Evolutionary conservation across 30 jellyfish, hydroid and myxozoan species (phyloP).

Genomic region (Turritopsis dohrnii): DNA sequence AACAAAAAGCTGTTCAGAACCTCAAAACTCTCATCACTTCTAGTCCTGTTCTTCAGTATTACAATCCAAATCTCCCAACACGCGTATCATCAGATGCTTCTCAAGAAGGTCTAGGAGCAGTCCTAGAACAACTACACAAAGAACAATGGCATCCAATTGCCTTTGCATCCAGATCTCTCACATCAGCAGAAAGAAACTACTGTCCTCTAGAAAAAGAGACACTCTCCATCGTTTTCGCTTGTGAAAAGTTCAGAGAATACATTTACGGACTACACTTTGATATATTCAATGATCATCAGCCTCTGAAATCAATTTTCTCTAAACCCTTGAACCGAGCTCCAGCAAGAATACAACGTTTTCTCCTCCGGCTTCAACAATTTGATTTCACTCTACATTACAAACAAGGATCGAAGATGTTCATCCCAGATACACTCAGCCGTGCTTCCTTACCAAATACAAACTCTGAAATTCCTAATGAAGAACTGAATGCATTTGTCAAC

Average conservation of each 20-base stretch:
- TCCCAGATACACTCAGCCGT: slow-evolving; percentile 45
- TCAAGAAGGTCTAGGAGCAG: too few relatives aligned
- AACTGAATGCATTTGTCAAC: slow-evolving; percentile 31
- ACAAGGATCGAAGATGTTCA: slow-evolving; percentile 25
- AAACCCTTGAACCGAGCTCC: slow-evolving; percentile 55
- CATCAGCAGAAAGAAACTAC: slow-evolving; percentile 29
- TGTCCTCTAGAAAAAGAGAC: slow-evolving; percentile 38
- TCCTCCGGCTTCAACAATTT: too few relatives aligned
- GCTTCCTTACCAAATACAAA: slow-evolving; percentile 38
- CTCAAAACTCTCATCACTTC: slow-evolving; percentile 44
- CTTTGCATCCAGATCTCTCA: slow-evolving; percentile 58
- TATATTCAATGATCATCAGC: slow-evolving; percentile 39
- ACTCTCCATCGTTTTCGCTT: too few relatives aligned
- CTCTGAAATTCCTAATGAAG: slow-evolving; percentile 28
- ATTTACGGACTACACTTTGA: slow-evolving; percentile 41
- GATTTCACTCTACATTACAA: slow-evolving; percentile 29
- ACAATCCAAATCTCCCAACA: too few relatives aligned
- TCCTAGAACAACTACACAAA: too few relatives aligned
- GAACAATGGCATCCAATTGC: slow-evolving; percentile 57
- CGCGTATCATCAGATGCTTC: too few relatives aligned
- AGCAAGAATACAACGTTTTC: too few relatives aligned
- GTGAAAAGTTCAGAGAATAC: too few relatives aligned
- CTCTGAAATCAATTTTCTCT: slow-evolving; percentile 41
- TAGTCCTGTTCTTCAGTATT: too few relatives aligned
- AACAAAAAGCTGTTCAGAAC: slow-evolving; percentile 38